Evolutionary conservation across 2,888 invertebrate genomes (phyloP).

Genomic region (Caenorhabditis doughertyi): DNA sequence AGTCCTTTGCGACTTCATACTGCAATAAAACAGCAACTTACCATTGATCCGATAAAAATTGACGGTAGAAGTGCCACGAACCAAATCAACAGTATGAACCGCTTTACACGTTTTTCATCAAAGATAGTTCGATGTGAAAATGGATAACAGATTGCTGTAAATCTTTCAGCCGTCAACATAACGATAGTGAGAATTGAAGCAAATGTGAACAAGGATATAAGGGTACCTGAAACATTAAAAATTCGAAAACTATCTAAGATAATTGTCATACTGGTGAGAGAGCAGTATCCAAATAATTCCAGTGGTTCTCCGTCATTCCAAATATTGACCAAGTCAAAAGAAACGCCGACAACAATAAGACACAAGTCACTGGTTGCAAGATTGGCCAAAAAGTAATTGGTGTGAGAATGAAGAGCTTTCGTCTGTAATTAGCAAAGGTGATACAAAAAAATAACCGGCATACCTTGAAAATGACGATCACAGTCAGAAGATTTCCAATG

Average conservation of each 20-base stretch:
- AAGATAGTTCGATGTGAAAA: conserved; percentile 72
- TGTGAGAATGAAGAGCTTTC: conserved; percentile 78
- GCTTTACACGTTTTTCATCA: conserved; percentile 70
- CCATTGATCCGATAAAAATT: conserved; percentile 78
- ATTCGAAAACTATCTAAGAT: background rate
- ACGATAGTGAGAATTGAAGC: conserved; percentile 81
- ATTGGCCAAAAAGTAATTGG: conserved; percentile 81
- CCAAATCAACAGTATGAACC: conserved; percentile 76
- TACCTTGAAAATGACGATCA: conserved; percentile 72
- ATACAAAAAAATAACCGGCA: no score
- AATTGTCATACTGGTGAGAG: conserved; percentile 72
- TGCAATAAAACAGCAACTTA: no score
- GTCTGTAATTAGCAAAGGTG: conserved; percentile 63
- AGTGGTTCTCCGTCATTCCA: conserved; percentile 76
- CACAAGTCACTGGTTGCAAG: conserved; percentile 77
- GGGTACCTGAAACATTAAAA: conserved; percentile 69
- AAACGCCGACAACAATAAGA: conserved; percentile 80
- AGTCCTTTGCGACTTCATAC: no score
- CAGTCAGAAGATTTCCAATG: conserved; percentile 79
- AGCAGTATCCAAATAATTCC: conserved; percentile 78
- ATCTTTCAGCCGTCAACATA: conserved; percentile 78
- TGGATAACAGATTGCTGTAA: conserved; percentile 82
- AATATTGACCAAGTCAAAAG: conserved; percentile 79
- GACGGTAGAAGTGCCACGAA: conserved; percentile 78
- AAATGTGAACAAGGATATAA: conserved; percentile 81